Base-by-base conservation (phyloP, 2,797 vertebrate genomes). In the Gadopsis marmoratus region DNA sequence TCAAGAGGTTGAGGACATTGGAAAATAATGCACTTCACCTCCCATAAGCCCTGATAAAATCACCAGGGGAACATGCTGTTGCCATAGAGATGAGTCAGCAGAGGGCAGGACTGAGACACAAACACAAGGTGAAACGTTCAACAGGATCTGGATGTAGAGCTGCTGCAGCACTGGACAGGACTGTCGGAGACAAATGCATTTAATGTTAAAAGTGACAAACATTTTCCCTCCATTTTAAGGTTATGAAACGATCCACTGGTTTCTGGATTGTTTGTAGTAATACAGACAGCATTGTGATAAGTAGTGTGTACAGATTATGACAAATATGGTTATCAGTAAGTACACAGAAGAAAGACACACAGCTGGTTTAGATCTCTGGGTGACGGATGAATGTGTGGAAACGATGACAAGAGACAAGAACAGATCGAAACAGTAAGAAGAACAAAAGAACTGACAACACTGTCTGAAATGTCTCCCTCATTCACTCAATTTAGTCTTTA, bases 31-130 rank as follows among this genome's bases (percentile, higher is more conserved):
- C 83, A 88, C 89, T 91, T 69, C 86, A 83, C 61, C 84, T 93
- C 91, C 90, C 92, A 88, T 79, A 80, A 90, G 90, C 86, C 68
- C 82, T 82, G 91, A 94, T 94, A 92, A 89, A 86, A 92, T 92
- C 91, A 87, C 89, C 78, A 63, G 67, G 91, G 92, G 87, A 87
- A 91, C 91, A 89, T 88, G 86, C 70, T 88, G 93, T 92, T 91
- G 83, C 89, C 88, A 87, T 91, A 79, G 93, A 80, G 80, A 94
- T 45, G 72, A 79, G 82, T 88, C 89, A 86, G 88, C 86, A 90
- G 89, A 93, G 93, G 90, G 79, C 90, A 91, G 86, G 80, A 72
- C 85, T 80, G 85, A 91, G 90, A 83, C 81, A 72, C 82, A 90
- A 87, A 90, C 84, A 86, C 54, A 29, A 33, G 47, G 45, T 60